Evolutionary conservation across 92 coral and sea anemone genomes (phyloP).

Genomic region (Phenganax marumi): DNA sequence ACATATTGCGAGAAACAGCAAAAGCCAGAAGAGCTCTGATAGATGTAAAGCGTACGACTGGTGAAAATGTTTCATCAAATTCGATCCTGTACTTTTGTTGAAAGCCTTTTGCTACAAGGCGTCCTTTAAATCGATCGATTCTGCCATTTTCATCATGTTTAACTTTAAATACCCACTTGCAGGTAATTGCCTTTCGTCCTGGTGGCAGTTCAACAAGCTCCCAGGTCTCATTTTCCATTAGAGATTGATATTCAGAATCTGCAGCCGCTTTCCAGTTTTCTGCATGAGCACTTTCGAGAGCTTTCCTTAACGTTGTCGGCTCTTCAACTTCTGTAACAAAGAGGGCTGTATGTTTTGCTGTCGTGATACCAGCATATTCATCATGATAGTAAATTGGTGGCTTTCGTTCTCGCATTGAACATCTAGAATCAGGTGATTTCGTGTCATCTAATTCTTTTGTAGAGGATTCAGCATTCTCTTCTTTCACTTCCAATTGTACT

Average conservation of each 20-base stretch:
- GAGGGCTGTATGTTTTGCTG: constrained; percentile 42
- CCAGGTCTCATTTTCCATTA: constrained; percentile 52
- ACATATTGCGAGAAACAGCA: constrained; percentile 5
- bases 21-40: constrained; percentile 13
- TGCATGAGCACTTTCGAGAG: not conserved
- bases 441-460: no score
- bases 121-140: not conserved
- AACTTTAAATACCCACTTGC: constrained; percentile 17
- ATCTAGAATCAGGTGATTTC: not conserved
- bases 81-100: not conserved
- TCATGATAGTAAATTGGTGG: constrained; percentile 47
- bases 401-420: constrained; percentile 8
- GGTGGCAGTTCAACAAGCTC: constrained; percentile 36
- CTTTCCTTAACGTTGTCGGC: constrained; percentile 41
- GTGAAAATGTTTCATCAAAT: constrained; percentile 14
- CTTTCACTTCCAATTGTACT: not conserved
- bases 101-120: constrained; percentile 7
- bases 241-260: constrained; percentile 49
- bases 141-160: constrained; percentile 2
- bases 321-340: constrained; percentile 43
- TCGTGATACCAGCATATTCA: constrained; percentile 50
- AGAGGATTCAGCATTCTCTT: no score
- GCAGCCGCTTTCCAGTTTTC: constrained; percentile 48
- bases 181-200: constrained; percentile 9
- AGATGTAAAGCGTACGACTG: constrained; percentile 14